Evolutionary conservation across 2,113 vertebrate genomes (phyloP), one percentile per base, ranked within the genome.

Genomic region (Monarcha castaneiventris): DNA sequence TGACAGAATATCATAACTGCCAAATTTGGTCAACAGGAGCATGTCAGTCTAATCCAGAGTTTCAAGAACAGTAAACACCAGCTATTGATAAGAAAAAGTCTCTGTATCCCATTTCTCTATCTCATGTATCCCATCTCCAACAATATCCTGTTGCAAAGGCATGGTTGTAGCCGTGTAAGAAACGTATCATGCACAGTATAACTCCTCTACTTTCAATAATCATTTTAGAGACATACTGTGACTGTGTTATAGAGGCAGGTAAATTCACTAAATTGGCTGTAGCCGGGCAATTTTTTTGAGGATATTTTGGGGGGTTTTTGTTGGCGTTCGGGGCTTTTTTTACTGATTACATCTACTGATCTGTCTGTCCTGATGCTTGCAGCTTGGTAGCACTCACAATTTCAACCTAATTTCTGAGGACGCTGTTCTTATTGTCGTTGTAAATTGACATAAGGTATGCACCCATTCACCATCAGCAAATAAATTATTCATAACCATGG

Each of bases 341-440:
- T 51, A 72, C 33, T n/a, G 27, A 67, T 48, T 77, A 44, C 11
- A 61, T 55, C 39, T 63, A 55, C 15, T 26, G 48, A 74, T 80
- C 52, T 88, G 30, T 56, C 67, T 55, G 9, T 63, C 63, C n/a
- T 83, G 51, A 58, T 39, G 63, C 18, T 77, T 72, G 27, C 35
- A 73, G 74, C 41, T 61, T 77, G 35, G 55, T 59, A 83, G 32
- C 58, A 83, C 64, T 74, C 12, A 16, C 43, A 78, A 71, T 93
- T 80, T 82, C 84, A 92, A 46, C 44, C 12, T 61, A 16, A 64
- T 93, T 86, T 85, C 69, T 89, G 84, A 91, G 88, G 90, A 75
- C 1, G 16, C 25, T 75, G 14, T 58, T 83, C 43, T 78, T 76
- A 64, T 10, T 69, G 55, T 46, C 25, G 1, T n/a, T 2, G 3